phyloP scores from a whole-genome alignment of 2,797 vertebrate species.

The Premnoplex brunnescens region DNA sequence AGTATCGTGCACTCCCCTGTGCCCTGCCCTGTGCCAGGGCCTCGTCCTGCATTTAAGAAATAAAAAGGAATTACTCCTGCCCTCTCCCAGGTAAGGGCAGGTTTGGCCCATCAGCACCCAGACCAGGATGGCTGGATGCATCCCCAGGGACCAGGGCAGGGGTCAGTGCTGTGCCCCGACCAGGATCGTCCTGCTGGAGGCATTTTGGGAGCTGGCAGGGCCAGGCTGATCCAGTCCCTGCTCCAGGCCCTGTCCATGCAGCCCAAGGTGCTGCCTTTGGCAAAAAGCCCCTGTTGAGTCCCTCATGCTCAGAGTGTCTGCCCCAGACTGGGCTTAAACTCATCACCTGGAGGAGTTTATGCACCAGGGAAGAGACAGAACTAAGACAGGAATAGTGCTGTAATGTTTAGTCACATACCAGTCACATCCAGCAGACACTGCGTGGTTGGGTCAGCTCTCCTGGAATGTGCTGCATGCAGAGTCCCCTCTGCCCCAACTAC shows the following conservation, averaged over 20 bases:
- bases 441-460: rapidly evolving
- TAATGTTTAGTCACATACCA: not conserved
- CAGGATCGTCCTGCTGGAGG: no score
- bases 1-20: no score
- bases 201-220: no score
- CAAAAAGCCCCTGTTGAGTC: rapidly evolving
- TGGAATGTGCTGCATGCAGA: not conserved
- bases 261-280: not conserved
- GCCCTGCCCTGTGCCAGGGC: no score
- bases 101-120: no score
- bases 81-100: no score
- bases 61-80: no score
- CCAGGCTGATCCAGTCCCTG: not conserved
- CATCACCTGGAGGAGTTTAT: not conserved
- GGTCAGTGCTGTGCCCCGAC: no score
- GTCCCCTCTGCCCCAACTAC: not conserved
- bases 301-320: not conserved
- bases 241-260: not conserved
- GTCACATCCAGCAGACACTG: not conserved
- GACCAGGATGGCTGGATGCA: no score
- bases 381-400: not conserved
- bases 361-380: not conserved
- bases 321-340: not conserved
- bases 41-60: no score
- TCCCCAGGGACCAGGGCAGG: no score